A percentile compares a stretch with the other conserved stretches of the same genome.
These are phyloP conservation scores for Cephalopachus bancanus DNA, from an alignment of 2,797 vertebrate species.

Conservation along the genomic window DNA sequence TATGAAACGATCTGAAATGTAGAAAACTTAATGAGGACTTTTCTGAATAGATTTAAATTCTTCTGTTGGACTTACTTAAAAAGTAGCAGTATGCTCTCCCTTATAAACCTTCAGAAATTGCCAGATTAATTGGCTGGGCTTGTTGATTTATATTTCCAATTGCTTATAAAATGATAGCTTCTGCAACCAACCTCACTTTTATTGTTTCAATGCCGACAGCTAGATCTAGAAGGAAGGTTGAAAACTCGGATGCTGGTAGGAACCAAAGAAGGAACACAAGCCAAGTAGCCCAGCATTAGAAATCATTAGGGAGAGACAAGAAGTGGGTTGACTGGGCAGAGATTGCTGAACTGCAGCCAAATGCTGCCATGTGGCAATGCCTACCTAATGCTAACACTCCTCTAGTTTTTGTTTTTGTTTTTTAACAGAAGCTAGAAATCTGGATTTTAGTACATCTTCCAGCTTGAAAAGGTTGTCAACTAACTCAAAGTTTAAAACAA, in stretches of 20 bases:
- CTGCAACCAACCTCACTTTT: not conserved
- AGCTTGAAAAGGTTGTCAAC: not conserved
- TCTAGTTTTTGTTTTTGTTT: too few relatives aligned
- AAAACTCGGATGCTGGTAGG: not conserved
- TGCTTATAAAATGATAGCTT: not conserved
- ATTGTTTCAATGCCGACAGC: not conserved
- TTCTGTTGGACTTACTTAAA: not conserved
- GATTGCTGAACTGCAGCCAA: not conserved
- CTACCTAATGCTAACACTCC: not conserved
- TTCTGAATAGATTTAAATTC: not conserved
- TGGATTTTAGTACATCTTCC: conserved; percentile 30
- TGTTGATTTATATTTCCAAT: conserved; percentile 13
- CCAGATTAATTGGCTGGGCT: not conserved
- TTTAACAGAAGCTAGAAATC: conserved; percentile 21
- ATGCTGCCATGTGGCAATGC: not conserved
- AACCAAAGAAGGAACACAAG: not conserved
- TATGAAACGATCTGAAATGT: not conserved
- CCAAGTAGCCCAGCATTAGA: not conserved
- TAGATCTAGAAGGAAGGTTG: not conserved
- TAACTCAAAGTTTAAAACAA: not conserved
- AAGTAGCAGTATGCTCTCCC: too few relatives aligned
- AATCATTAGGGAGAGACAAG: not conserved
- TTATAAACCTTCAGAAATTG: not conserved
- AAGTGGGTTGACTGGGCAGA: not conserved
- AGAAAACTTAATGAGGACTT: conserved; percentile 1